Evolutionary conservation across 2,888 invertebrate species (phyloP).

Genomic region (Saturnia pavonia): DNA sequence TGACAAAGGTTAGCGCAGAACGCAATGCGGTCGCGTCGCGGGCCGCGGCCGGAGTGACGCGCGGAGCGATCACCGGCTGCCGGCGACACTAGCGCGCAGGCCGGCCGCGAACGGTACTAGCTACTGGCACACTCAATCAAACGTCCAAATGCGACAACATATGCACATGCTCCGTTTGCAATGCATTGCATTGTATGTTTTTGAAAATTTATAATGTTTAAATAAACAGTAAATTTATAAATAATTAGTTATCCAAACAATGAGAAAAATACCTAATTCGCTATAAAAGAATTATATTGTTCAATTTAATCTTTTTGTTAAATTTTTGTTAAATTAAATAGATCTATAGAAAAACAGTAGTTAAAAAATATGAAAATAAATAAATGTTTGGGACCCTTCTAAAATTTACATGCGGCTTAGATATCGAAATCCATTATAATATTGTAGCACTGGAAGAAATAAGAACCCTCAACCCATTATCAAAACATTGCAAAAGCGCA

Average conservation of each 20-base stretch:
- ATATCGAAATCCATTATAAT: neutral
- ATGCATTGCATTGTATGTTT: neutral
- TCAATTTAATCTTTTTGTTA: too few relatives aligned
- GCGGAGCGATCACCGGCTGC: slow-evolving; percentile 51
- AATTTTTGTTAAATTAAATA: too few relatives aligned
- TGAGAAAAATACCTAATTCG: neutral
- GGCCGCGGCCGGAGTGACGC: slow-evolving; percentile 79
- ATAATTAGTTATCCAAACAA: neutral
- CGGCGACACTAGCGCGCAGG: slow-evolving; percentile 54
- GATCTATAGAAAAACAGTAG: too few relatives aligned
- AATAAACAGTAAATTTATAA: neutral
- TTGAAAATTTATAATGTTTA: neutral
- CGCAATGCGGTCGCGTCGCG: slow-evolving; percentile 64
- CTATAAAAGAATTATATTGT: too few relatives aligned
- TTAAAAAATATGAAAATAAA: too few relatives aligned
- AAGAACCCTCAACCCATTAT: slow-evolving; percentile 29
- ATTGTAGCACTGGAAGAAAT: neutral
- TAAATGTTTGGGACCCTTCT: too few relatives aligned
- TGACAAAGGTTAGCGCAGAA: slow-evolving; percentile 38
- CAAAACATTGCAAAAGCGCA: slow-evolving; percentile 54
- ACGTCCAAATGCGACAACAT: slow-evolving; percentile 44
- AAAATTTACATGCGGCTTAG: neutral
- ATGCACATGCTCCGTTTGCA: slow-evolving; percentile 27
- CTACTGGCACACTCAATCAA: slow-evolving; percentile 62
- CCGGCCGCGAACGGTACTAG: slow-evolving; percentile 47